Base-by-base conservation (phyloP, 1,140 invertebrate species). In the Sipha flava region DNA sequence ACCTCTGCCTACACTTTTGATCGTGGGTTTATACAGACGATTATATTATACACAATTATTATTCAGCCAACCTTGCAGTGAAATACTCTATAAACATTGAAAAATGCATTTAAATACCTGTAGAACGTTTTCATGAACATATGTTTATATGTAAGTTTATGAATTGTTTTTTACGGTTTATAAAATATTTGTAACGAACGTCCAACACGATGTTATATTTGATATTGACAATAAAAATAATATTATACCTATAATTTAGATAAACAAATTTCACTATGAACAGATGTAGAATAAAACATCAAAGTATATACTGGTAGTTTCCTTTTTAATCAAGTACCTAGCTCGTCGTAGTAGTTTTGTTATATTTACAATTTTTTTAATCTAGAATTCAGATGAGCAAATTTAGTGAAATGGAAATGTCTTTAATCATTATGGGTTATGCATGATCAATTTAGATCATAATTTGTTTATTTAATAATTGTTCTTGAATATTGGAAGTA, bases 351-450 rank as follows among this genome's bases (percentile, higher is more conserved):
- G 21, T 18, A 21, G 29, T 37, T 34, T 10, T 37, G 31, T 43
- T 54, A 54, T 75, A 54, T 54, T 75, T 34, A 75, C 31, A 37
- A 75, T 52, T 29, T 16, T n/a, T 75, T 75, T 52, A 54, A 75
- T 54, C 70, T 34, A 31, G n/a, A 9, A 49, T 52, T 52, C 21
- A 52, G 29, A 52, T 23, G 47, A 14, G 18, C 47, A 34, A 54
- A 75, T 34, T 75, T 29, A 34, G 70, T 34, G 70, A 75, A 75
- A 75, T 47, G 21, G 47, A 75, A 75, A 37, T 31, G 43, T 66
- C 12, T 66, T 66, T 70, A 47, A 29, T 29, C 29, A 47, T 29
- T 66, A 43, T 66, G 21, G 40, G 14, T 2, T 7, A 18, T 18
- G 5, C 47, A 49, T n/a, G 9, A 37, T 9, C 5, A 1, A 75